Percentiles rank a stretch among this genome's conserved stretches.
Conservation (phyloP, 2,113 vertebrate species). For the Hippocampus abdominalis region DNA sequence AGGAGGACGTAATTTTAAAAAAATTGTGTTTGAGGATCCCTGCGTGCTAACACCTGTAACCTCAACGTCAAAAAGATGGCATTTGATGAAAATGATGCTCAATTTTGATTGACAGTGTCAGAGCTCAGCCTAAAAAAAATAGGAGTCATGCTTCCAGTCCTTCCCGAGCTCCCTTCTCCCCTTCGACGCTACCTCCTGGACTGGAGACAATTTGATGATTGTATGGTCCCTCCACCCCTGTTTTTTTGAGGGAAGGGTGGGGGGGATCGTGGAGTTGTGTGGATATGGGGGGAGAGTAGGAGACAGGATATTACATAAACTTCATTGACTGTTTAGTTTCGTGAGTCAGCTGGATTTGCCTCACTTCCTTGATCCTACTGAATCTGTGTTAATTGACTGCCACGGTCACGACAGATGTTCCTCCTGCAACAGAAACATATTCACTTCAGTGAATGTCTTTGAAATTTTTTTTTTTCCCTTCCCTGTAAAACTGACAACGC, state of each 20-base stretch:
- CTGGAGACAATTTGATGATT: constrained; percentile 64
- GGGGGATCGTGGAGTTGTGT: constrained; percentile 31
- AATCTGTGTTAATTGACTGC: constrained; percentile 23
- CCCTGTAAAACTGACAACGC: background rate
- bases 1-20: constrained; percentile 28
- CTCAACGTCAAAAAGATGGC: constrained; percentile 5
- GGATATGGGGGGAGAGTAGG: constrained; percentile 45
- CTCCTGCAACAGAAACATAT: background rate
- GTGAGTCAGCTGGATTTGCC: constrained; percentile 47
- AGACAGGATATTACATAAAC: constrained; percentile 68
- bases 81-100: background rate
- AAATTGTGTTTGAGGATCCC: constrained; percentile 34
- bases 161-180: constrained; percentile 43
- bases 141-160: constrained; percentile 61
- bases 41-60: constrained; percentile 28
- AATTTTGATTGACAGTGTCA: too few relatives aligned
- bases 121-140: constrained; percentile 47
- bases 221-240: constrained; percentile 61
- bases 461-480: background rate
- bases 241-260: constrained; percentile 18
- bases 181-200: constrained; percentile 46
- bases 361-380: constrained; percentile 33
- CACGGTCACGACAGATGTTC: background rate
- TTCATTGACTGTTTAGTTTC: constrained; percentile 51
- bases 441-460: background rate